Evolutionary conservation across 2,113 vertebrate species (phyloP), one percentile per base, ranked within the genome.

Genomic region (Peromyscus maniculatus): DNA sequence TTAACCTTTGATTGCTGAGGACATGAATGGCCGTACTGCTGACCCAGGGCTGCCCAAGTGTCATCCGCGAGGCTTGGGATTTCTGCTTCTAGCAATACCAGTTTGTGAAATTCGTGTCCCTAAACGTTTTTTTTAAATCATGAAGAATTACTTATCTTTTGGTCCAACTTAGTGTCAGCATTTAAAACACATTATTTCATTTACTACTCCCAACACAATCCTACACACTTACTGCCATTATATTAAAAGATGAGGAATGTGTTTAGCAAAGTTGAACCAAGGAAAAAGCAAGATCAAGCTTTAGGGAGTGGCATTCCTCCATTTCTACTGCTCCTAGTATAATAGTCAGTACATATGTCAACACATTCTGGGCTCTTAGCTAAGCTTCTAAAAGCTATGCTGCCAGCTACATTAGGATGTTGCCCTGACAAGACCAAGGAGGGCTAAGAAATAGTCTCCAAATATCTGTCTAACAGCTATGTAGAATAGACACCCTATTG

Each of bases 171-270:
- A 33, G 59, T 1, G 0, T 46, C 59, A 78, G 78, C 31, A 80
- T 91, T 90, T 79, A 91, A 91, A 87, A 62, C 83, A 93, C 28
- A 4, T 43, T 82, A n/a, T 72, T 89, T 91, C 39, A 66, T 52
- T 87, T 96, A 83, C 5, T 92, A 13, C 9, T 89, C 66, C 93
- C 71, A 87, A 72, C 22, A 83, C 16, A 79, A 87, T 74, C 52
- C 59, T 69, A 13, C 10, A 36, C 67, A 39, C 46, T 31, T 62
- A 36, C 86, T 80, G 36, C 5, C 12, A 22, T 82, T n/a, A 90
- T 89, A 64, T 87, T 93, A 94, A 83, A 64, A 93, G n/a, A 83
- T 57, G 15, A 96, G 33, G 91, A 67, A 64, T 2, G 62, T 11
- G 21, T 75, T 92, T 91, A 82, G 31, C 75, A 90, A 91, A 95